Conservation (phyloP, 1,140 invertebrate genomes). For the Harpegnathos saltator region DNA sequence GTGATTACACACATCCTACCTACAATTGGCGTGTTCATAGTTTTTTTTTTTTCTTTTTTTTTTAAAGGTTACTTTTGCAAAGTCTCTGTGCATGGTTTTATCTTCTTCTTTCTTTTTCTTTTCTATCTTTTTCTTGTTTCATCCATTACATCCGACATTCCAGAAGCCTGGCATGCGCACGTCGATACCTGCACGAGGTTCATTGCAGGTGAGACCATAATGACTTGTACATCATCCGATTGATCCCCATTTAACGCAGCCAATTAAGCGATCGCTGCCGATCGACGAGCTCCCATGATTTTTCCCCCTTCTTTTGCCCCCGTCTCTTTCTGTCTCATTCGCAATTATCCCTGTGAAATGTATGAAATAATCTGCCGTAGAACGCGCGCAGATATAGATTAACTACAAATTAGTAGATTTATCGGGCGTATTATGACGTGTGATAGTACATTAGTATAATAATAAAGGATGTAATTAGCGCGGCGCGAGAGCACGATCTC, state of each 20-base stretch:
- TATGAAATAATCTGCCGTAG: background rate
- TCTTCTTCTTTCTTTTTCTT: background rate
- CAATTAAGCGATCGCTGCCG: conserved; percentile 18
- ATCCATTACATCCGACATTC: conserved; percentile 80
- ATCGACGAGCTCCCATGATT: background rate
- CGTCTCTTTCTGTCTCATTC: no score
- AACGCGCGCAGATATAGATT: conserved; percentile 28
- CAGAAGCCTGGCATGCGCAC: conserved; percentile 81
- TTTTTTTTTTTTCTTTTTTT: background rate
- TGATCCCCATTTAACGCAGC: conserved; percentile 20
- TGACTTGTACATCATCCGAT: conserved; percentile 60
- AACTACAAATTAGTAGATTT: no score
- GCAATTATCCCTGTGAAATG: background rate
- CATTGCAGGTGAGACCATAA: conserved; percentile 83
- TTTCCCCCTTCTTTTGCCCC: no score
- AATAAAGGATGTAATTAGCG: background rate
- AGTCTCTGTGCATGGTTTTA: conserved; percentile 19
- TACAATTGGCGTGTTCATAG: conserved; percentile 28
- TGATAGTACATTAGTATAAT: conserved; percentile 25
- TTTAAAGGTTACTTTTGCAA: conserved; percentile 1
- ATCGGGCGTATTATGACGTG: no score
- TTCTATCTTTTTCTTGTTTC: conserved; percentile 59
- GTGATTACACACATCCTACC: background rate
- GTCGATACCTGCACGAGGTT: conserved; percentile 80
- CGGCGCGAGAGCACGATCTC: conserved; percentile 14